These are phyloP conservation scores for Valencia hispanica DNA, from an alignment of 2,797 vertebrate genomes.

Conservation along the genomic window DNA sequence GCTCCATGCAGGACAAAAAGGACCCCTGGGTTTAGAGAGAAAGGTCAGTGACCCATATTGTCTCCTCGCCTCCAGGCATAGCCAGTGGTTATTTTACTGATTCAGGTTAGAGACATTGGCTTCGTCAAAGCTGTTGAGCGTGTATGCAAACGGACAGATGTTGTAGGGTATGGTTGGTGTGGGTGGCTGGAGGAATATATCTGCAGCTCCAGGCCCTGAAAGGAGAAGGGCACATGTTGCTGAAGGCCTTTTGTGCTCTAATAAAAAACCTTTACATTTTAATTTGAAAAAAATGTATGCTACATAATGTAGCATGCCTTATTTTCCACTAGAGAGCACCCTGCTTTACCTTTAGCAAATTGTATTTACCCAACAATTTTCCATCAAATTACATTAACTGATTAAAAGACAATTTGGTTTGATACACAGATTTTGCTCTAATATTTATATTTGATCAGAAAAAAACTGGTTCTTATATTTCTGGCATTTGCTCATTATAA, in stretches of 20 bases:
- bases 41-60: conserved; percentile 78
- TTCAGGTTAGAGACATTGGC: conserved; percentile 56
- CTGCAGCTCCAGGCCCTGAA: conserved; percentile 30
- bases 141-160: conserved; percentile 51
- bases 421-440: background rate
- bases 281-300: background rate
- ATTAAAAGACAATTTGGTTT: background rate
- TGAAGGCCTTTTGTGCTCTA: conserved; percentile 28
- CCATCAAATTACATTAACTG: background rate
- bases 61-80: conserved; percentile 57
- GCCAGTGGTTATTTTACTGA: conserved; percentile 57
- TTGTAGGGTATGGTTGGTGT: conserved; percentile 36
- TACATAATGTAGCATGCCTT: conserved; percentile 24
- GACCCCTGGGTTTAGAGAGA: conserved; percentile 61
- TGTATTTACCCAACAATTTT: background rate
- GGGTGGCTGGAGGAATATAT: conserved; percentile 27
- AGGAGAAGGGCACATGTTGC: conserved; percentile 17
- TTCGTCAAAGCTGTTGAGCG: conserved; percentile 58
- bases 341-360: conserved; percentile 36
- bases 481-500: background rate
- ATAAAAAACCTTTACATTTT: conserved; percentile 17
- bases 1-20: conserved; percentile 65
- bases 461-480: background rate
- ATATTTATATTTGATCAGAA: background rate
- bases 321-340: conserved; percentile 60